phyloP scores from a whole-genome alignment of 2,797 vertebrate genomes.

The Falco berigora region DNA sequence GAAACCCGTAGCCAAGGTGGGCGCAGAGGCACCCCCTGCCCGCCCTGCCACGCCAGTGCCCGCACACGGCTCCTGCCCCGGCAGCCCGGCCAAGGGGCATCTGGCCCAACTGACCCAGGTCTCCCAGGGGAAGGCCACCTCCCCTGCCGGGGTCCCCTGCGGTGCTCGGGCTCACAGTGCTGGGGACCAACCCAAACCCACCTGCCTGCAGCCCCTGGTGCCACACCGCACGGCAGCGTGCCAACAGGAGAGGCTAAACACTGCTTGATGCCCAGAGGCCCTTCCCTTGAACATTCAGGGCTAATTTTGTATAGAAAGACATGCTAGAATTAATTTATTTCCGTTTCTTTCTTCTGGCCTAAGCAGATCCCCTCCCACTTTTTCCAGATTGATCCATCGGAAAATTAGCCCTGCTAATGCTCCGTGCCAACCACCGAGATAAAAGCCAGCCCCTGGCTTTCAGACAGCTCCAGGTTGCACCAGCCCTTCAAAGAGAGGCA shows the following conservation, averaged over 20 bases:
- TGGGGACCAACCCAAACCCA: background rate
- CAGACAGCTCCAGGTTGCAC: background rate
- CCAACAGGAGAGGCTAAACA: background rate
- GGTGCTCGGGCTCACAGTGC: background rate
- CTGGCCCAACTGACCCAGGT: background rate
- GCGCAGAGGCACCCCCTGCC: background rate
- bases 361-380: slow-evolving; percentile 21
- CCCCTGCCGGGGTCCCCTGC: too few relatives aligned
- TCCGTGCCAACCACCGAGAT: background rate
- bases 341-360: background rate
- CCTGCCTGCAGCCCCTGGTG: accelerated
- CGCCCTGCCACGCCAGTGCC: accelerated
- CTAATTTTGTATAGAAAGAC: background rate
- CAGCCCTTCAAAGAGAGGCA: background rate
- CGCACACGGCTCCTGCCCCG: background rate
- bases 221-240: accelerated
- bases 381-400: slow-evolving; percentile 20
- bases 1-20: background rate
- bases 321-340: background rate
- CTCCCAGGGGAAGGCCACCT: background rate
- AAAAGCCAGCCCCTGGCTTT: slow-evolving; percentile 4
- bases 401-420: background rate
- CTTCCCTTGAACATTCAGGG: background rate
- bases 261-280: background rate
- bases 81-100: background rate